A percentile compares a stretch with the other conserved stretches of the same genome.
Evolutionary conservation across 2,797 vertebrate species (phyloP).

Genomic region (Arrhamphus sclerolepis): DNA sequence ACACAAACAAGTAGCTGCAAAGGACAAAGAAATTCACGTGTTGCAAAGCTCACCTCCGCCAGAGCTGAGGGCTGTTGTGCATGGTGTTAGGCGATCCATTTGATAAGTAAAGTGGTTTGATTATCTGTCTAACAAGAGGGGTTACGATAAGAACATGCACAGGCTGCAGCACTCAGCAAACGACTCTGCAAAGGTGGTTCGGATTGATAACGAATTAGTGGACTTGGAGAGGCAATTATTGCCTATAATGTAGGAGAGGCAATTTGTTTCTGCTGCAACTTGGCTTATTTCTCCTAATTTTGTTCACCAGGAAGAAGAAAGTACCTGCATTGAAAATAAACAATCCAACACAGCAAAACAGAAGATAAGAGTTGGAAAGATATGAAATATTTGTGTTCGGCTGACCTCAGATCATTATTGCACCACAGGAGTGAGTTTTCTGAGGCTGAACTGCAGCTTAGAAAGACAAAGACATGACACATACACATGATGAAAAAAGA

Average conservation of each 20-base stretch:
- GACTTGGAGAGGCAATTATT: constrained; percentile 31
- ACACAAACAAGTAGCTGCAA: constrained; percentile 53
- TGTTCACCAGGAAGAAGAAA: too few species aligned
- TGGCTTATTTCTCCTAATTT: too few species aligned
- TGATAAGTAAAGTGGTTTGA: constrained; percentile 54
- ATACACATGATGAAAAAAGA: constrained; percentile 61
- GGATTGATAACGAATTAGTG: constrained; percentile 38
- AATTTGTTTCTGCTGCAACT: constrained; percentile 1
- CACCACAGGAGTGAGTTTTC: too few species aligned
- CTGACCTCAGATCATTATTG: too few species aligned
- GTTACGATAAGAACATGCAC: constrained; percentile 50
- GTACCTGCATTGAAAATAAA: too few species aligned
- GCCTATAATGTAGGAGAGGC: constrained; percentile 20
- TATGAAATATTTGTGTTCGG: too few species aligned
- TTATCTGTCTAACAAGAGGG: constrained; percentile 46
- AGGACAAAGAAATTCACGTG: background rate
- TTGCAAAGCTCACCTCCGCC: constrained; percentile 4
- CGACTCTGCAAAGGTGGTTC: constrained; percentile 27
- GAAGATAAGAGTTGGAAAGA: too few species aligned
- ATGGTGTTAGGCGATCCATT: constrained; percentile 32
- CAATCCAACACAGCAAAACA: too few species aligned
- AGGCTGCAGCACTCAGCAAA: constrained; percentile 7
- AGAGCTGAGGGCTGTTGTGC: constrained; percentile 18
- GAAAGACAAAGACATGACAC: too few species aligned
- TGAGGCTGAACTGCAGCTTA: too few species aligned